Evolutionary conservation across 2,888 invertebrate genomes (phyloP), one percentile per base, ranked within the genome.

Genomic region (Melanostoma mellinum): DNA sequence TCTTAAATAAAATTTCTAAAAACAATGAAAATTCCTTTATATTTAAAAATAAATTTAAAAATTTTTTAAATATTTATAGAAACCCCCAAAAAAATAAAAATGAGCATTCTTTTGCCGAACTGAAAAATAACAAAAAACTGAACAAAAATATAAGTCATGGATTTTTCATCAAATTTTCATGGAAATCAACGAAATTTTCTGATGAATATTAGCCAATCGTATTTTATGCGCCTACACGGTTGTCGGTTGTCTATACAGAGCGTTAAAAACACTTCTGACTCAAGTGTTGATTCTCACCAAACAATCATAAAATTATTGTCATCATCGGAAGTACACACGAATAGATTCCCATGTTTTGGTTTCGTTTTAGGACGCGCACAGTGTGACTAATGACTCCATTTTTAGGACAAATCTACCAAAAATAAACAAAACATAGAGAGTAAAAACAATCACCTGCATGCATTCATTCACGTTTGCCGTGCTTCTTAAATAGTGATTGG

Each of bases 251-350:
- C 30, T 38, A 44, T 65, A 48, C 30, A 33, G 10, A 20, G 20
- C 42, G 52, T 52, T n/a, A 53, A 60, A 80, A 69, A 81, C 44
- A 36, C 60, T 44, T 69, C 73, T 77, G 82, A 82, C 77, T 82
- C 20, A 75, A 82, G 42, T 35, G 71, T 44, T 6, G 42, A 10
- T 53, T 73, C 40, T 8, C 2, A 8, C n/a, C 35, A 60, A 56
- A 6, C 2, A 20, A 69, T 36, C 56, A 63, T 44, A 46, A 56
- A 75, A 74, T 30, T 72, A 68, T 67, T 72, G 68, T 77, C 73
- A 61, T 10, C 77, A 52, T 61, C 73, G 61, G 73, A 63, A 46
- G 55, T 63, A 40, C 50, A 48, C 35, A 10, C 36, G 42, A 61
- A 52, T 9, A 73, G 53, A 55, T 61, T 53, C 55, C 50, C 53